Base-by-base conservation (phyloP, 2,888 invertebrate species). In the Dolichopus griseipennis region DNA sequence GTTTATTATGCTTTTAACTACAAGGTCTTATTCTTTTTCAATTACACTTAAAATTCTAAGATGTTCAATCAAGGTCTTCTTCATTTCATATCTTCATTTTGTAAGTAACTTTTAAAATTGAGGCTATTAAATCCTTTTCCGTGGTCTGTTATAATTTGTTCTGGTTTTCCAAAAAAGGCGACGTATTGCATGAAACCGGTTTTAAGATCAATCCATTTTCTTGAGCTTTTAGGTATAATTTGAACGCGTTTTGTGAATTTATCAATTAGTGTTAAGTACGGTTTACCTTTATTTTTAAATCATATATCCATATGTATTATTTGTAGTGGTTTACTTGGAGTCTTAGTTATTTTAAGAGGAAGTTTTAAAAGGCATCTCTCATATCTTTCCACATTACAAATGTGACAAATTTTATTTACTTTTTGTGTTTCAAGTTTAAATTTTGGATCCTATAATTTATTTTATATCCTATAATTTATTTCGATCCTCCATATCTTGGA, bases 191-290 rank as follows among this genome's bases (percentile, higher is more conserved):
- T 15, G 15, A 43, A 43, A 9, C 43, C 43, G 12, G 7, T 43
- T 43, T 43, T 43, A 3, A 68, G 27, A 63, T 68, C 65, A n/a
- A 20, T n/a, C 68, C 68, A 65, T 43, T 27, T 68, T 43, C 68
- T 65, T 21, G 68, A 43, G 22, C 61, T 43, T 15, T 66, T n/a
- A 1, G 68, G 68, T 63, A 68, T 68, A 15, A 64, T 10, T 22
- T 68, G 68, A 0, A 62, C 67, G 21, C 66, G 66, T 63, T 69
- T 70, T 1, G 70, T 67, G n/a, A 71, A 66, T 41, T 69, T 70
- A 52, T 70, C 68, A 6, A 68, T 65, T 2, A 65, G 22, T 8
- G 68, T 68, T 9, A 68, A 15, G 61, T 37, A 8, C 65, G 52
- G n/a, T n/a, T n/a, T n/a, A n/a, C n/a, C n/a, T n/a, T n/a, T n/a